Evolutionary conservation across 2,797 vertebrate species (phyloP).

Genomic region (Spondyliosoma cantharus): DNA sequence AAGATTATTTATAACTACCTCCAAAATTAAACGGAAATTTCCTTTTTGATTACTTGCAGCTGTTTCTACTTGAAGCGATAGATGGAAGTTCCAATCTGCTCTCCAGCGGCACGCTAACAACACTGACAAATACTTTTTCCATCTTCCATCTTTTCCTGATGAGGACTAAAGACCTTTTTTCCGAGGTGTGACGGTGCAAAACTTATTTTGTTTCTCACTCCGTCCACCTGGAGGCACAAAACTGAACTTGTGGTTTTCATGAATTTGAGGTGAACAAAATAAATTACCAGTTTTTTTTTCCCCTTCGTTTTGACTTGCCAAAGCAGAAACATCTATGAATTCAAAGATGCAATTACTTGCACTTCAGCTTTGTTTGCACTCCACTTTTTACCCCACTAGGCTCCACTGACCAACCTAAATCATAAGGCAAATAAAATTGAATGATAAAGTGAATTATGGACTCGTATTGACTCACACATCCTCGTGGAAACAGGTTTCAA

Average conservation of each 20-base stretch:
- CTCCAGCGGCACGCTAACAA: neutral
- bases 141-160: neutral
- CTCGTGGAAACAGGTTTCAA: neutral
- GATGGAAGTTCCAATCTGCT: neutral
- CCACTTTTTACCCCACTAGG: neutral
- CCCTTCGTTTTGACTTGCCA: no score
- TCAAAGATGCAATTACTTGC: no score
- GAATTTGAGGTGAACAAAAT: neutral
- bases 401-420: neutral
- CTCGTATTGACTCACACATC: neutral
- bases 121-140: neutral
- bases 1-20: neutral
- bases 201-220: neutral
- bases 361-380: neutral
- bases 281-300: neutral
- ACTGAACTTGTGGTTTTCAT: neutral
- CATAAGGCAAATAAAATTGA: neutral
- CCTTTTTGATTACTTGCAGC: neutral
- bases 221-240: neutral
- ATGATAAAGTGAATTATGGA: neutral
- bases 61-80: neutral
- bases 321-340: no score
- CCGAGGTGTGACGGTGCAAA: neutral
- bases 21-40: no score
- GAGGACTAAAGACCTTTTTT: neutral